Evolutionary conservation across 1,140 invertebrate genomes (phyloP).

Genomic region (Papilio xuthus): DNA sequence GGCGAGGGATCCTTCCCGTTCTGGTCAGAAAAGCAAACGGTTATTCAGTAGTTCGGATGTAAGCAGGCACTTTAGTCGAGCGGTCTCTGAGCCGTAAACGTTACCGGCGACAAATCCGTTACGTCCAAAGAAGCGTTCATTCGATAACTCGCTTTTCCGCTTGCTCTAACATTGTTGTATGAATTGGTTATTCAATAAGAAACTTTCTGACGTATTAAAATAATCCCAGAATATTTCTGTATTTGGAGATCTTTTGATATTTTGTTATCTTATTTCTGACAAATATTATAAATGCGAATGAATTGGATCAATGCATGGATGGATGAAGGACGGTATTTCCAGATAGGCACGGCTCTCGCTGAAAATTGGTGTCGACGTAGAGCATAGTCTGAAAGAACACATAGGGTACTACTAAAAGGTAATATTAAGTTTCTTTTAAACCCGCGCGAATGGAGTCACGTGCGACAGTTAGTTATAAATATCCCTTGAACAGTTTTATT

Average conservation of each 20-base stretch:
- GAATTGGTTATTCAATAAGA: not conserved
- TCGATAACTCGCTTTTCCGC: slow-evolving; percentile 24
- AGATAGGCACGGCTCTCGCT: too few relatives aligned
- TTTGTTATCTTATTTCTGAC: too few relatives aligned
- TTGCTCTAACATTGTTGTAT: not conserved
- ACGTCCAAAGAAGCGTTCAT: slow-evolving; percentile 34
- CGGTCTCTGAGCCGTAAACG: slow-evolving; percentile 50
- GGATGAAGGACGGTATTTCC: too few relatives aligned
- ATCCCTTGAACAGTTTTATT: too few relatives aligned
- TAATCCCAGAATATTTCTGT: not conserved
- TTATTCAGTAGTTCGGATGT: slow-evolving; percentile 52
- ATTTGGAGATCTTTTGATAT: not conserved
- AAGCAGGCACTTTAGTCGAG: slow-evolving; percentile 47
- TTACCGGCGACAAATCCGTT: slow-evolving; percentile 34
- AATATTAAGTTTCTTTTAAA: too few relatives aligned
- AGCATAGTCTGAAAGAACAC: too few relatives aligned
- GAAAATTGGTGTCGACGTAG: too few relatives aligned
- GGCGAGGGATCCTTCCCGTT: slow-evolving; percentile 54
- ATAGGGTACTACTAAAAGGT: too few relatives aligned
- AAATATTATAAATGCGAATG: too few relatives aligned
- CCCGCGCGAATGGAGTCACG: too few relatives aligned
- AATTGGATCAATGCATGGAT: too few relatives aligned
- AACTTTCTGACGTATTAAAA: not conserved
- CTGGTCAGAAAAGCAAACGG: slow-evolving; percentile 58
- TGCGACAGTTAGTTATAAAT: too few relatives aligned